Conservation (phyloP, 2,888 invertebrate species). For the Nomada fucata region DNA sequence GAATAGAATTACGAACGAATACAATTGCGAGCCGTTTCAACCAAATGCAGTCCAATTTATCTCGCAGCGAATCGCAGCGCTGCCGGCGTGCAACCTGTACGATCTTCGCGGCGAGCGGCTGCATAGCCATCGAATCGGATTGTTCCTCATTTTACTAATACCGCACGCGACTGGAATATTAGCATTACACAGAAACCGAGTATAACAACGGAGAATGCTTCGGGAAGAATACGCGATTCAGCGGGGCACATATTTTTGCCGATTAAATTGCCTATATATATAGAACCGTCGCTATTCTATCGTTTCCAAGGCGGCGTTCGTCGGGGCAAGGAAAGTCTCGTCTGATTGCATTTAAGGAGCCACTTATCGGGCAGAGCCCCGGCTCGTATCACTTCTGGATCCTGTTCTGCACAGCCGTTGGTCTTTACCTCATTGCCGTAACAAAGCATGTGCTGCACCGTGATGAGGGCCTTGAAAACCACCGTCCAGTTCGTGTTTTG, state of each 20-base stretch:
- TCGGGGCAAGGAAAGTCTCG: conserved; percentile 3
- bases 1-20: no score
- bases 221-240: neutral
- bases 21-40: no score
- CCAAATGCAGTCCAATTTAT: no score
- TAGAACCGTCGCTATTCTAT: neutral
- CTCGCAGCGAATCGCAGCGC: no score
- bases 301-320: neutral
- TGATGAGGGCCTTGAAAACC: conserved; percentile 98
- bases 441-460: conserved; percentile 99
- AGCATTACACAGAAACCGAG: neutral
- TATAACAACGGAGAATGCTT: neutral
- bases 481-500: conserved; percentile 99
- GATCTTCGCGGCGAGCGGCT: no score
- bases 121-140: no score
- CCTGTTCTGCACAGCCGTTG: conserved; percentile 22
- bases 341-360: conserved; percentile 11
- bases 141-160: neutral
- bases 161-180: neutral
- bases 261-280: no score
- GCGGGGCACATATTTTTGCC: neutral
- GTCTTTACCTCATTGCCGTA: conserved; percentile 98
- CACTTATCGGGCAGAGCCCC: conserved; percentile 5
- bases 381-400: conserved; percentile 8
- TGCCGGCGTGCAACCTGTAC: no score